Percentiles rank a stretch among this genome's conserved stretches.
Conservation (phyloP, 2,888 invertebrate genomes). For the Salticus scenicus region DNA sequence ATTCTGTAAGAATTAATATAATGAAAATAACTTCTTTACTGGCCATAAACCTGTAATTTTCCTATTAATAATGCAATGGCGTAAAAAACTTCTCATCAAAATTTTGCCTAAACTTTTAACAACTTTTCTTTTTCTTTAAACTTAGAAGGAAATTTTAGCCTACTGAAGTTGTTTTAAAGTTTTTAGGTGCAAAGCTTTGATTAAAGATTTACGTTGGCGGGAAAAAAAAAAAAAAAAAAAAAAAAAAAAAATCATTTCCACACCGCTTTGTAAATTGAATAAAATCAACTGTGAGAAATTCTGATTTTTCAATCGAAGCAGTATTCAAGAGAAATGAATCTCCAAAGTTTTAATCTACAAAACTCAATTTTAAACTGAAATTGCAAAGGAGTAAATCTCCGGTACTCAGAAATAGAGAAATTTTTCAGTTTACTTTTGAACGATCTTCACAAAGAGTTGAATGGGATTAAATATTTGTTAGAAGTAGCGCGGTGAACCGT, state of each 20-base stretch:
- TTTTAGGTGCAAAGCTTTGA: no score
- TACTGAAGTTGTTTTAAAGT: no score
- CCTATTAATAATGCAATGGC: no score
- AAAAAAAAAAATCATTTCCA: background rate
- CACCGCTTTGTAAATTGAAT: background rate
- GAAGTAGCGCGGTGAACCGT: slow-evolving; percentile 45
- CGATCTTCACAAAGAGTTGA: slow-evolving; percentile 5
- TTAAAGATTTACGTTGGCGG: no score
- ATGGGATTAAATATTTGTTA: slow-evolving; percentile 63
- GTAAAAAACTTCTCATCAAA: no score
- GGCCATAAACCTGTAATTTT: no score
- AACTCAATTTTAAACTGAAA: background rate
- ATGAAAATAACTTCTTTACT: no score
- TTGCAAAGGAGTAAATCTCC: background rate
- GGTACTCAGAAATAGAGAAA: background rate
- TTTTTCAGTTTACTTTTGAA: background rate
- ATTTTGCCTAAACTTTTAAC: no score
- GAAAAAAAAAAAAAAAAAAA: slow-evolving; percentile 1
- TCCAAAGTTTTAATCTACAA: slow-evolving; percentile 6
- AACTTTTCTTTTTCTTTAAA: no score
- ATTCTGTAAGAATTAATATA: no score
- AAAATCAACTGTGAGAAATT: background rate
- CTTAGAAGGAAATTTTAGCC: no score
- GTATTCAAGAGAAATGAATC: background rate
- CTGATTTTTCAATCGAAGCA: background rate